Conservation (phyloP, 1,140 invertebrate genomes). For the Leptonema lineaticorne region DNA sequence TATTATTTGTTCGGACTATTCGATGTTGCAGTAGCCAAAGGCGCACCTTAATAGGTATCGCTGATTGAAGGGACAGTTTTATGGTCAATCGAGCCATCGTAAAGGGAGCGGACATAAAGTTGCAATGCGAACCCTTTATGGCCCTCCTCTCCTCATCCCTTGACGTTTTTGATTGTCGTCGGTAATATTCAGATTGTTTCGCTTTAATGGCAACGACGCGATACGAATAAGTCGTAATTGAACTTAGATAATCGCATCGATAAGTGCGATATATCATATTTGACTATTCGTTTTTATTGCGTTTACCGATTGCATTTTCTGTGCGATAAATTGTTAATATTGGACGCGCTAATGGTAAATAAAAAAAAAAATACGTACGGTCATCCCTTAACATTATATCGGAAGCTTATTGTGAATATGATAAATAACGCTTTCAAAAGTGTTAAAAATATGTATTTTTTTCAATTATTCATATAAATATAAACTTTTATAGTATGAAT, state of each 20-base stretch:
- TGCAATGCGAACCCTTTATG: slow-evolving; percentile 31
- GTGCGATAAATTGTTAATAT: no score
- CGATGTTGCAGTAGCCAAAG: not conserved
- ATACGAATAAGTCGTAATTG: not conserved
- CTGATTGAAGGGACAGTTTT: slow-evolving; percentile 41
- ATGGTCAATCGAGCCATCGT: slow-evolving; percentile 38
- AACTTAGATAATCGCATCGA: not conserved
- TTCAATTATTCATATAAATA: no score
- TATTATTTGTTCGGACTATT: not conserved
- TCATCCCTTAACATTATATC: no score
- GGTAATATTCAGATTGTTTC: slow-evolving; percentile 28
- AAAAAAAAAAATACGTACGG: no score
- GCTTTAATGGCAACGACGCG: slow-evolving; percentile 28
- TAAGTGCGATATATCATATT: not conserved
- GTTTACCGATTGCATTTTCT: no score
- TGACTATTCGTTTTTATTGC: not conserved
- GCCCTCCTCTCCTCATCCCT: not conserved
- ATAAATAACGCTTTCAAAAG: no score
- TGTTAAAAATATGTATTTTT: no score
- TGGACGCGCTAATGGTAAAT: no score
- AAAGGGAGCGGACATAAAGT: slow-evolving; percentile 35
- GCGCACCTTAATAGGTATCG: slow-evolving; percentile 23
- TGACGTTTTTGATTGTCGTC: not conserved
- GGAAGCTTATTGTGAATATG: no score
- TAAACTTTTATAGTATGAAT: no score